phyloP scores from a whole-genome alignment of 2,113 vertebrate species.

The Gallinago jamesoni region DNA sequence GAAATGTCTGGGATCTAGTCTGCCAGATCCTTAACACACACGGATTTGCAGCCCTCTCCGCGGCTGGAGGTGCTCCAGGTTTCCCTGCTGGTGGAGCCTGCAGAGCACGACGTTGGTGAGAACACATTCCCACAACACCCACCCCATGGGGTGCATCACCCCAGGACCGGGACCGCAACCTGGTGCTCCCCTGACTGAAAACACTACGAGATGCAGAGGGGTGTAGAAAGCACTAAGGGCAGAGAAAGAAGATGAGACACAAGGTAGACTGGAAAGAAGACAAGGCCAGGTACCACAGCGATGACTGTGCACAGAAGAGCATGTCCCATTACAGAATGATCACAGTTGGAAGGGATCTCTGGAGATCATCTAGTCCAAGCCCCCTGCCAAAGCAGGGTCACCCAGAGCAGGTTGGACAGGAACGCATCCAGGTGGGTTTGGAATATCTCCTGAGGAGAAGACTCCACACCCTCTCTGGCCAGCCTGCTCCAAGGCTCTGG shows the following conservation, averaged over 20 bases:
- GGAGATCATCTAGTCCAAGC: background rate
- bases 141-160: background rate
- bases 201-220: fast-evolving
- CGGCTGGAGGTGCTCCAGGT: background rate
- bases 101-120: fast-evolving
- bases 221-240: background rate
- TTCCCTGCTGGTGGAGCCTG: background rate
- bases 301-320: background rate
- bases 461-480: background rate
- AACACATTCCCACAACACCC: background rate
- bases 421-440: background rate
- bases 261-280: background rate
- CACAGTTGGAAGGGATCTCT: background rate
- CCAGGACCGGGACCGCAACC: background rate
- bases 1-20: background rate
- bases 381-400: background rate
- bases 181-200: background rate
- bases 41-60: background rate
- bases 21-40: background rate
- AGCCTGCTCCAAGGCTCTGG: background rate
- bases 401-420: background rate
- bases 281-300: fast-evolving
- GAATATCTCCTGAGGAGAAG: background rate
- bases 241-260: background rate
- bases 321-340: background rate